Base-by-base conservation (phyloP, 1,140 invertebrate species). In the Anastatus disparis region DNA sequence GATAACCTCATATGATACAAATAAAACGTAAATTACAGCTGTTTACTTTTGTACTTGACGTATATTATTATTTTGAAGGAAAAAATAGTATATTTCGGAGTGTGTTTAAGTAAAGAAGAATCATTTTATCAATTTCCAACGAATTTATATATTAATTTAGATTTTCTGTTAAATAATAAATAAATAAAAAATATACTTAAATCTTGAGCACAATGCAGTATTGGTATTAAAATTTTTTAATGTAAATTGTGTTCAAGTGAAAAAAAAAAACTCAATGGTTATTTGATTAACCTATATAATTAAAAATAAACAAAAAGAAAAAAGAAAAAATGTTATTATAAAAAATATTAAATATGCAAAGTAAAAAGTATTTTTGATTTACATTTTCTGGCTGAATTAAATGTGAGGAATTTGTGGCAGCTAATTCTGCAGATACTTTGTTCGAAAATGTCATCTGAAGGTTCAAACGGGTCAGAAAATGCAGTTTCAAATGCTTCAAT, bases 371-470 rank as follows among this genome's bases (percentile, higher is more conserved):
- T 40, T 64, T 70, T 64, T 70, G 52, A 70, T 58, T 55, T 59
- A 13, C 2, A 24, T 29, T 58, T 64, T 8, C 9, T 56, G 13
- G 9, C 22, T 48, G 52, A 31, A 46, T 53, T 64, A 17, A 70
- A 46, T 27, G 59, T 56, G 17, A 64, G 15, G 42, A 44, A 58
- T 70, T 15, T 22, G 3, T 70, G 59, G 38, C 35, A 58, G 22
- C 26, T 59, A 17, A 52, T 52, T 50, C 38, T 59, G 53, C 15
- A n/a, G 48, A n/a, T 64, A 12, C 7, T 71, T 6, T 59, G 44
- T 22, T 59, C 38, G 2, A 65, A 71, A 66, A 71, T 71, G 62
- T 65, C 70, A 65, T 50, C 70, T 13, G 62, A 71, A 58, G 52
- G 53, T 40, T 13, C 40, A 27, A 35, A 10, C 31, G 31, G n/a